These are phyloP conservation scores for Lynx canadensis DNA, from an alignment of 2,113 vertebrate species.

Conservation along the genomic window DNA sequence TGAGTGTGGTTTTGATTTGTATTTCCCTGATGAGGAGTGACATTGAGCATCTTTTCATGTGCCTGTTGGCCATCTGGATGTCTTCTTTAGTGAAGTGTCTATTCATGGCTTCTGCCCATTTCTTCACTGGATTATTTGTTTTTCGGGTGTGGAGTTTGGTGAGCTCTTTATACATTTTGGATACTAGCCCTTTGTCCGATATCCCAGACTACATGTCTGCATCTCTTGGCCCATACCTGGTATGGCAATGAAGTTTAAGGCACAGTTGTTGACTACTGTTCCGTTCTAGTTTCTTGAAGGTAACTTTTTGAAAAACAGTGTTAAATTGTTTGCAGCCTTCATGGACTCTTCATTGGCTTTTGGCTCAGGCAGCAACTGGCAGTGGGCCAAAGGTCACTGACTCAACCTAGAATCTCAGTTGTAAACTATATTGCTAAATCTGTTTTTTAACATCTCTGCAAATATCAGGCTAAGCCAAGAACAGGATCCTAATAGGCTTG, in stretches of 20 bases:
- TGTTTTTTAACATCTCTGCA: slow-evolving; percentile 22
- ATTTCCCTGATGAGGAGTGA: no score
- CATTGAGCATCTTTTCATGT: no score
- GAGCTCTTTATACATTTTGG: no score
- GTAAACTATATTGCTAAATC: slow-evolving; percentile 37
- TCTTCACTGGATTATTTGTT: no score
- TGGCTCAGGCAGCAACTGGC: not conserved
- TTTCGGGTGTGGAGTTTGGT: no score
- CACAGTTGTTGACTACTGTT: slow-evolving; percentile 2
- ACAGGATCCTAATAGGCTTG: slow-evolving; percentile 27
- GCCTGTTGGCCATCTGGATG: no score
- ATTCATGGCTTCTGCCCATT: no score
- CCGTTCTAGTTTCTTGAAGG: slow-evolving; percentile 31
- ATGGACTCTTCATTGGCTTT: slow-evolving; percentile 30
- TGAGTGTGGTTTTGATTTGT: no score
- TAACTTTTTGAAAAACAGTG: slow-evolving; percentile 8
- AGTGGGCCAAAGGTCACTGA: not conserved
- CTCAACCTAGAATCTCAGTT: slow-evolving; percentile 40
- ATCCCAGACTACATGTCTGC: not conserved
- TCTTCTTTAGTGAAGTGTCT: no score
- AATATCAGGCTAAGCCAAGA: not conserved
- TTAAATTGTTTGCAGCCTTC: slow-evolving; percentile 28
- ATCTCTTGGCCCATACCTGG: not conserved
- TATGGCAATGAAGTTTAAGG: slow-evolving; percentile 14
- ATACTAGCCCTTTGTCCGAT: no score